These are phyloP conservation scores for Drosophila watanabei DNA, from an alignment of 1,140 invertebrate species.

Conservation along the genomic window DNA sequence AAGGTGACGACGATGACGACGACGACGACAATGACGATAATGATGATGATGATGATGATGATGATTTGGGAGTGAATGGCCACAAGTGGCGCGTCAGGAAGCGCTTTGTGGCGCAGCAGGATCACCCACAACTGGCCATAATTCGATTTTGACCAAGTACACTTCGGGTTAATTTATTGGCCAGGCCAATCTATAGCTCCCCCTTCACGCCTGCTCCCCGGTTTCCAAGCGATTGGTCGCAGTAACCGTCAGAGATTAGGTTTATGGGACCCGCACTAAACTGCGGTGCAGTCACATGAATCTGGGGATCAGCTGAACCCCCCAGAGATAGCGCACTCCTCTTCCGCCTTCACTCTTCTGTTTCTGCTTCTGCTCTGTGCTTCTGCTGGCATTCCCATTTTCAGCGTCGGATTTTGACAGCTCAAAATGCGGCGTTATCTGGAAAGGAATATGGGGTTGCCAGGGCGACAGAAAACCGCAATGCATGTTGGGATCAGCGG, in stretches of 20 bases:
- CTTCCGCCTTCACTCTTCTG: conserved; percentile 13
- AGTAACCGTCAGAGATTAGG: conserved; percentile 8
- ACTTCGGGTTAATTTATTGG: background rate
- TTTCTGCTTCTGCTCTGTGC: background rate
- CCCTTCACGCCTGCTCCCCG: background rate
- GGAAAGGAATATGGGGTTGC: conserved; percentile 28
- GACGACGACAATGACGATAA: background rate
- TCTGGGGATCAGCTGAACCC: conserved; percentile 34
- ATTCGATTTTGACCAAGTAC: background rate
- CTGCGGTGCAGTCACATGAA: conserved; percentile 38
- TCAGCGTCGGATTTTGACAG: conserved; percentile 11
- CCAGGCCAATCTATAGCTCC: background rate
- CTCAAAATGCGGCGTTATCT: conserved; percentile 24
- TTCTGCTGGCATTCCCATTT: background rate
- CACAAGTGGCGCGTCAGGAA: conserved; percentile 68
- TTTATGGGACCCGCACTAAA: conserved; percentile 5
- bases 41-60: conserved; percentile 3
- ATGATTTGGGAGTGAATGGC: conserved; percentile 29
- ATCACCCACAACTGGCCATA: background rate
- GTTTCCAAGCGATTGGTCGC: conserved; percentile 1
- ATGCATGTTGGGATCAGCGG: conserved; percentile 1
- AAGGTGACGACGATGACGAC: conserved; percentile 28
- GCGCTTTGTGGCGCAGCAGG: background rate
- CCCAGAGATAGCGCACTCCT: conserved; percentile 15
- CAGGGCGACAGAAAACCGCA: conserved; percentile 33